Base-by-base conservation (phyloP, 2,113 vertebrate genomes). In the Pangasianodon gigas region DNA sequence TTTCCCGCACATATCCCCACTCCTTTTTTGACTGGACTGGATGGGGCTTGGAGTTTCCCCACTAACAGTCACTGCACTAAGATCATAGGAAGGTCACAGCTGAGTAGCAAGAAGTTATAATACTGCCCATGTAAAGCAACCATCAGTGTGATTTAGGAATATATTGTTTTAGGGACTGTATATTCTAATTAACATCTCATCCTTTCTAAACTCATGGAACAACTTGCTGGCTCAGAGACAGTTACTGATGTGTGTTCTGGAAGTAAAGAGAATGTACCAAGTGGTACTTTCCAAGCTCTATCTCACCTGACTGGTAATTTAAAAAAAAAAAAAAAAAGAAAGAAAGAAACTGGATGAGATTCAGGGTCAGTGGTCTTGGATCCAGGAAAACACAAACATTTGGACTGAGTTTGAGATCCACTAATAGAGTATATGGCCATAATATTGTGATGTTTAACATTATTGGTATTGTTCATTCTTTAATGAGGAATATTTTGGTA, bases 1-100 rank as follows among this genome's bases (percentile, higher is more conserved):
- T 54, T 86, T 86, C 75, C 75, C 9, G 24, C 32, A 89, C 65
- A 84, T 86, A 69, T 52, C 84, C 52, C 74, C 19, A 54, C 56
- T 86, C 71, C 88, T 77, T 37, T 82, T 84, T 56, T 65, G 75
- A 56, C 84, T 90, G 60, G 48, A 90, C 62, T 86, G 89, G 85
- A 90, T 58, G 89, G 89, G 84, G 83, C 44, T 46, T 84, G 41
- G 88, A 79, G 83, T 41, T 74, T 10, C 58, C 52, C 75, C 79
- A 41, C 56, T 56, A 89, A 52, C 88, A 41, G 60, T 89, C 24
- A 81, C 89, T 82, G 84, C 84, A 86, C 89, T 80, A 80, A 89
- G n/a, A 52, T 89, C 48, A 86, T 69, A 69, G 74, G 89, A 89
- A 54, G 44, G 48, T 69, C 84, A 75, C 46, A 2, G 32, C 18